Evolutionary conservation across 2,888 invertebrate species (phyloP).

Genomic region (Apocheima hispidaria): DNA sequence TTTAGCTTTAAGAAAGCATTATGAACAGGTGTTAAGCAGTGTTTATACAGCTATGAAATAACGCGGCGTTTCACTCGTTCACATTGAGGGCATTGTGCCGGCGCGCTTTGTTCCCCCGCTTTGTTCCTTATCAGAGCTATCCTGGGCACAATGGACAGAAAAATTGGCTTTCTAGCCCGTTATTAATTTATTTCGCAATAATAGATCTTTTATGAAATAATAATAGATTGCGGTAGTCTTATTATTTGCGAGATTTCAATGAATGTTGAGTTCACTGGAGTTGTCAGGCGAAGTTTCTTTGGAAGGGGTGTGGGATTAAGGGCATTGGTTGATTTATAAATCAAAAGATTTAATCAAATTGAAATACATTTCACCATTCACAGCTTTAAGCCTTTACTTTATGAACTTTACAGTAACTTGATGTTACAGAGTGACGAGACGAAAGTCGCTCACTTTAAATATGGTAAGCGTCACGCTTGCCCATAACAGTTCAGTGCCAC

Average conservation of each 20-base stretch:
- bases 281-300: conserved; percentile 6
- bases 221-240: conserved; percentile 29
- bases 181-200: conserved; percentile 73
- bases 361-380: neutral
- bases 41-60: conserved; percentile 41
- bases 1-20: neutral
- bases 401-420: no score
- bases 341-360: neutral
- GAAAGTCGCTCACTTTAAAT: no score
- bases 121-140: conserved; percentile 69
- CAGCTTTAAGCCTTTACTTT: no score
- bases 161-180: conserved; percentile 73
- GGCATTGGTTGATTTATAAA: neutral
- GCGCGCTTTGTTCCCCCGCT: conserved; percentile 59
- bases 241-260: conserved; percentile 22
- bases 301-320: neutral
- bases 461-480: no score
- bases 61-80: conserved; percentile 44
- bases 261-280: conserved; percentile 27
- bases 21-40: conserved; percentile 42
- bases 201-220: conserved; percentile 53
- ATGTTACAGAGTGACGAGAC: no score
- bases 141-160: conserved; percentile 71
- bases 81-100: conserved; percentile 52
- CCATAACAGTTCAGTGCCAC: no score